These are phyloP conservation scores for Tetragnatha montana DNA, from an alignment of 2,888 invertebrate genomes.

Conservation along the genomic window DNA sequence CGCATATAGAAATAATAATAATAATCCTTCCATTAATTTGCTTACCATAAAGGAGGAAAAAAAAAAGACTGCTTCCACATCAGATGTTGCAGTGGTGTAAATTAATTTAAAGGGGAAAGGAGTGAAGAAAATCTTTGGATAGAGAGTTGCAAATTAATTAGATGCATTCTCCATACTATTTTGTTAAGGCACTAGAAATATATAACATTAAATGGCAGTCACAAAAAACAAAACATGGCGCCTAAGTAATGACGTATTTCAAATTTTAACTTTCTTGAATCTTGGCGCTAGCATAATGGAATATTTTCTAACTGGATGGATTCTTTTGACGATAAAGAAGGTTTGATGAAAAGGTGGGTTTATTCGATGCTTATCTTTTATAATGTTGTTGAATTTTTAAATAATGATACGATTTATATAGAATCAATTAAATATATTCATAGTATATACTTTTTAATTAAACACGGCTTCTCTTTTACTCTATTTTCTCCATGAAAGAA, in stretches of 20 bases:
- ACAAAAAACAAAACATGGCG: background rate
- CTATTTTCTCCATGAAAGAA: no score
- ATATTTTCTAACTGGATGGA: no score
- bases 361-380: no score
- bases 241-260: background rate
- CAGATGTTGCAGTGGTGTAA: slow-evolving; percentile 11
- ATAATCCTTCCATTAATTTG: slow-evolving; percentile 34
- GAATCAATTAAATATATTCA: no score
- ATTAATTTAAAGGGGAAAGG: slow-evolving; percentile 45
- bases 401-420: no score
- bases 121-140: background rate
- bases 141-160: slow-evolving; percentile 30
- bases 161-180: slow-evolving; percentile 24
- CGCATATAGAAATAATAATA: background rate
- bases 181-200: slow-evolving; percentile 13
- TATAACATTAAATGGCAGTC: background rate
- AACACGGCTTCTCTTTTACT: no score
- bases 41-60: slow-evolving; percentile 1
- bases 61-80: background rate
- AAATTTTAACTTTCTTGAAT: background rate
- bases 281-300: background rate
- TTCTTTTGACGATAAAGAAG: no score
- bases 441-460: no score
- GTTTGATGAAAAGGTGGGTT: no score
- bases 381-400: no score